phyloP scores from a whole-genome alignment of 2,113 vertebrate genomes.

The Tachysurus fulvidraco region DNA sequence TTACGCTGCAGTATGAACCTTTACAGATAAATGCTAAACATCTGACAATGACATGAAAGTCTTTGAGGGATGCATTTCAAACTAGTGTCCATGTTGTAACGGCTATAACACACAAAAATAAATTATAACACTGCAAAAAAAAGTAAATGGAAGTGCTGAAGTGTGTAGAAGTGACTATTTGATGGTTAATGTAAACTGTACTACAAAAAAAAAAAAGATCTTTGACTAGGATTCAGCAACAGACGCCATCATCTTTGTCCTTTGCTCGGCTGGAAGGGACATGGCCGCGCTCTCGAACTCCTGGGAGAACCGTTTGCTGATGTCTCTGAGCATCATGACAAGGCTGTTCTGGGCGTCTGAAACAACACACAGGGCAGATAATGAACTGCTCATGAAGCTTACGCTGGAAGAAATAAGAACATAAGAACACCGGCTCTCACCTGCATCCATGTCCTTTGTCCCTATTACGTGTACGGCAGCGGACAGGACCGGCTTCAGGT shows the following conservation, averaged over 20 bases:
- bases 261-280: slow-evolving; percentile 75
- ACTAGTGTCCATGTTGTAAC: background rate
- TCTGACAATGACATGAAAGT: slow-evolving; percentile 21
- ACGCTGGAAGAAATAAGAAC: background rate
- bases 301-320: slow-evolving; percentile 70
- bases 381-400: background rate
- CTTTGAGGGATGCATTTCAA: slow-evolving; percentile 22
- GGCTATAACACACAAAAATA: slow-evolving; percentile 44
- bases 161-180: slow-evolving; percentile 24
- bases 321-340: slow-evolving; percentile 68
- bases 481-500: slow-evolving; percentile 69
- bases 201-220: background rate
- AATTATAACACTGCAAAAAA: slow-evolving; percentile 34
- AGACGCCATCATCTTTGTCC: slow-evolving; percentile 62
- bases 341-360: slow-evolving; percentile 75
- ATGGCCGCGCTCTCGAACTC: slow-evolving; percentile 75
- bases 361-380: background rate
- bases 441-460: slow-evolving; percentile 65
- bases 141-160: slow-evolving; percentile 46
- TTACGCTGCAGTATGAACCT: background rate
- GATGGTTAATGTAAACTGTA: background rate
- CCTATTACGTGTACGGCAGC: slow-evolving; percentile 64
- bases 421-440: slow-evolving; percentile 52
- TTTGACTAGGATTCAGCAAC: slow-evolving; percentile 62
- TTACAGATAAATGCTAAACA: background rate